Evolutionary conservation across 2,888 invertebrate genomes (phyloP).

Genomic region (Pristionchus exspectatus): DNA sequence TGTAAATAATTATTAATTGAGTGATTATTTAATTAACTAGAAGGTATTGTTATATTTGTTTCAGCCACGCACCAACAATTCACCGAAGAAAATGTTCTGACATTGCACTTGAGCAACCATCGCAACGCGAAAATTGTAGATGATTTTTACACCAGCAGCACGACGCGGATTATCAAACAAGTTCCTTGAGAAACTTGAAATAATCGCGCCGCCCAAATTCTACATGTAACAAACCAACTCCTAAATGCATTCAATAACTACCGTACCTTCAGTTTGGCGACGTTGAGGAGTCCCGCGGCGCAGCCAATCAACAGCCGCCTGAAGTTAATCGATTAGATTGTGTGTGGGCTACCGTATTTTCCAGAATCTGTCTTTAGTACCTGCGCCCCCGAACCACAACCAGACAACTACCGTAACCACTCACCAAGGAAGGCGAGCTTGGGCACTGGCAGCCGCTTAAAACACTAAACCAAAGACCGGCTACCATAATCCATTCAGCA

Average conservation of each 20-base stretch:
- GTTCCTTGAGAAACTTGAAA: neutral
- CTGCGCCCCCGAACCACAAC: neutral
- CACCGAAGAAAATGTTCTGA: neutral
- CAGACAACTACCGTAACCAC: neutral
- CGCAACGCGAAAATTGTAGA: neutral
- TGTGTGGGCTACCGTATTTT: too few species aligned
- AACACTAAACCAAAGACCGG: too few species aligned
- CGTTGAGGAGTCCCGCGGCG: conserved; percentile 97
- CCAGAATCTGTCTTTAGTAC: too few species aligned
- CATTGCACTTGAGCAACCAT: neutral
- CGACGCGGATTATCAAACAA: neutral
- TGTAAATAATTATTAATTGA: neutral
- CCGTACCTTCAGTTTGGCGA: conserved; percentile 89
- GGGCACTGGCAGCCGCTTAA: conserved; percentile 90
- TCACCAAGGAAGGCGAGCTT: conserved; percentile 66
- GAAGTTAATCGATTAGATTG: conserved; percentile 85
- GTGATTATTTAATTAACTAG: too few species aligned
- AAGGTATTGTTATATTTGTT: too few species aligned
- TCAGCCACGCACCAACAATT: too few species aligned
- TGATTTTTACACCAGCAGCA: neutral
- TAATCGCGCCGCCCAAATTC: neutral
- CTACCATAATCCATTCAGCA: too few species aligned
- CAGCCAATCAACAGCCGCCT: conserved; percentile 95
- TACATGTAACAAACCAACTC: neutral
- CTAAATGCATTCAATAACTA: neutral